Conservation (phyloP, 1,140 invertebrate genomes). For the Octopus bimaculoides region DNA sequence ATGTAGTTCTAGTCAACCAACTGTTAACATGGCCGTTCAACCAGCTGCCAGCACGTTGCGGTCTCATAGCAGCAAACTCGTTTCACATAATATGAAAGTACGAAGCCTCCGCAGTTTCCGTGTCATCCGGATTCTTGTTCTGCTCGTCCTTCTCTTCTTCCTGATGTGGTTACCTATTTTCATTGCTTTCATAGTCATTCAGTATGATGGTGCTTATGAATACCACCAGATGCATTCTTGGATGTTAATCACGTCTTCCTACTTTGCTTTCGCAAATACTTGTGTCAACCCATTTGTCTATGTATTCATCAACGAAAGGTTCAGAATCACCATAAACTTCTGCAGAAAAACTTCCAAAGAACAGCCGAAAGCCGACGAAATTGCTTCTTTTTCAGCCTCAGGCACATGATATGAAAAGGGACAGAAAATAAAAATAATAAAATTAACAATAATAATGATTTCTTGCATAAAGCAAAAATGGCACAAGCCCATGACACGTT, state of each 20-base stretch:
- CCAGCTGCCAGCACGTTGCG: background rate
- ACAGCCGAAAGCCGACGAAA: background rate
- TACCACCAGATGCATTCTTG: conserved; percentile 32
- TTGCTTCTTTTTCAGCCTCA: background rate
- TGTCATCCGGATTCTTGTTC: conserved; percentile 37
- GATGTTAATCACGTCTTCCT: conserved; percentile 29
- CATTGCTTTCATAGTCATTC: conserved; percentile 31
- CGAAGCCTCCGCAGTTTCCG: conserved; percentile 28
- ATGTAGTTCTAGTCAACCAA: background rate
- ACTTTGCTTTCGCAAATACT: conserved; percentile 34
- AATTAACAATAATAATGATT: no score
- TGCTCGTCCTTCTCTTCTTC: conserved; percentile 38
- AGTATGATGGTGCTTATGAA: conserved; percentile 24
- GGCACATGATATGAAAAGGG: background rate
- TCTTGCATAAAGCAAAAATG: no score
- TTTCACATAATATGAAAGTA: background rate
- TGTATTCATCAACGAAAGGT: conserved; percentile 33
- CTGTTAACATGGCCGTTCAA: background rate
- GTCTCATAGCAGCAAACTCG: background rate
- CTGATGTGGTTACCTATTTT: conserved; percentile 47
- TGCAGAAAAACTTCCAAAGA: background rate
- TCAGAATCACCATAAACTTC: conserved; percentile 13
- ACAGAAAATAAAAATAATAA: background rate
- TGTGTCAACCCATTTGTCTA: conserved; percentile 45
- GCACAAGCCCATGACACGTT: no score